Percentiles rank a stretch among this genome's conserved stretches.
These are phyloP conservation scores for Mesorhabditis spiculigera DNA, from an alignment of 2,888 invertebrate species.

Conservation along the genomic window DNA sequence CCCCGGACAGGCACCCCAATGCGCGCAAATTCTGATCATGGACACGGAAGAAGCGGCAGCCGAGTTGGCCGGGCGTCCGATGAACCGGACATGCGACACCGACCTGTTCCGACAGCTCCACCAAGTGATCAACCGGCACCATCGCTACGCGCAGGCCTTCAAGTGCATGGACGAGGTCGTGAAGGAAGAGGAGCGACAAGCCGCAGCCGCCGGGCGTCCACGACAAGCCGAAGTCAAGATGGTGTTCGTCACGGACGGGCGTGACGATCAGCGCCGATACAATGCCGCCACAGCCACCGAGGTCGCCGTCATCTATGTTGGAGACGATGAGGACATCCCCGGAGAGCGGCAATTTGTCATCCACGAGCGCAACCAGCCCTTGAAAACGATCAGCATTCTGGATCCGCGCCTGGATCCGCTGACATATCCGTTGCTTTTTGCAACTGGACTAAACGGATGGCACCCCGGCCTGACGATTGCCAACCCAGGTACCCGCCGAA, in stretches of 20 bases:
- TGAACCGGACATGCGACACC: conserved; percentile 18
- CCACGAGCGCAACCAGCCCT: conserved; percentile 29
- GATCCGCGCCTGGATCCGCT: conserved; percentile 58
- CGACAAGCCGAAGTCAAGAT: not conserved
- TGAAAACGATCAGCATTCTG: conserved; percentile 54
- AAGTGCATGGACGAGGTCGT: conserved; percentile 18
- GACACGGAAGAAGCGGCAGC: conserved; percentile 17
- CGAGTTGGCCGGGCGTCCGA: conserved; percentile 9
- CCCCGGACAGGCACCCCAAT: too few species aligned
- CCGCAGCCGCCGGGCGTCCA: not conserved
- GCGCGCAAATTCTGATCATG: conserved; percentile 9
- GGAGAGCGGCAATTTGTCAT: conserved; percentile 54
- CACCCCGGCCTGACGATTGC: conserved; percentile 10
- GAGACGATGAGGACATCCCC: conserved; percentile 21
- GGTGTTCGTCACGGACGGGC: conserved; percentile 7
- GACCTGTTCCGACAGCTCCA: conserved; percentile 17
- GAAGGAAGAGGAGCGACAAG: conserved; percentile 10
- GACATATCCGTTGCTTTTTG: conserved; percentile 59
- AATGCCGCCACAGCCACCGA: conserved; percentile 30
- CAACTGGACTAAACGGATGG: conserved; percentile 38
- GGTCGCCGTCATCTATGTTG: conserved; percentile 38
- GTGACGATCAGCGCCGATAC: conserved; percentile 20
- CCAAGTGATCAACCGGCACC: conserved; percentile 8
- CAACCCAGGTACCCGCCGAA: conserved; percentile 15
- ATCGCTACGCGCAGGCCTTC: conserved; percentile 16